A percentile compares a stretch with the other conserved stretches of the same genome.
Evolutionary conservation across 2,888 invertebrate genomes (phyloP).

Genomic region (Oxyscelio sp.): DNA sequence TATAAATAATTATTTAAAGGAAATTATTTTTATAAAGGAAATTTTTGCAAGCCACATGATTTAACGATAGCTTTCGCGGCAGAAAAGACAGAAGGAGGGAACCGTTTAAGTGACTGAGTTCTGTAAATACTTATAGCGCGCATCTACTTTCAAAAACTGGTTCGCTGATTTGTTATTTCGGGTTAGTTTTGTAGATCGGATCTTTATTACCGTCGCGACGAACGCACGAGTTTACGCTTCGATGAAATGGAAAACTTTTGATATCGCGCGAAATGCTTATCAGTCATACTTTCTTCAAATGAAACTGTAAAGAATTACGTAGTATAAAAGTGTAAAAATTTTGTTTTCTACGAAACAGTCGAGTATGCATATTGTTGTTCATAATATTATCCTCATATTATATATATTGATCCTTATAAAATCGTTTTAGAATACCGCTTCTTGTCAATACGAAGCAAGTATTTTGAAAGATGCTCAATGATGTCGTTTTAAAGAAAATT

Average conservation of each 20-base stretch:
- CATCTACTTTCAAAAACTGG: slow-evolving; percentile 53
- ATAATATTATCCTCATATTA: slow-evolving; percentile 60
- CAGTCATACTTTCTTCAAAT: slow-evolving; percentile 61
- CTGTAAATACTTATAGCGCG: slow-evolving; percentile 51
- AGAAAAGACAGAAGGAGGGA: neutral
- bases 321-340: slow-evolving; percentile 65
- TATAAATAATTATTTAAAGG: no score
- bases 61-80: slow-evolving; percentile 32
- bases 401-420: slow-evolving; percentile 60
- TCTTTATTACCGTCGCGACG: neutral
- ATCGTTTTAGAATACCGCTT: slow-evolving; percentile 66
- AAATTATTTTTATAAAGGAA: slow-evolving; percentile 59
- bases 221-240: slow-evolving; percentile 61
- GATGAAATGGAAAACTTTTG: slow-evolving; percentile 53
- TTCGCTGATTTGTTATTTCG: slow-evolving; percentile 2
- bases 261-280: slow-evolving; percentile 66
- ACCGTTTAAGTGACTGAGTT: slow-evolving; percentile 38
- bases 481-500: slow-evolving; percentile 70
- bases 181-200: no score
- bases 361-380: slow-evolving; percentile 65
- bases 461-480: slow-evolving; percentile 75
- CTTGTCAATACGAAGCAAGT: slow-evolving; percentile 56
- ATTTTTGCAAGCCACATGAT: slow-evolving; percentile 39
- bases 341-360: slow-evolving; percentile 60
- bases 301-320: slow-evolving; percentile 66